phyloP scores from a whole-genome alignment of 2,888 invertebrate genomes.

The Entomobrya multifasciata region DNA sequence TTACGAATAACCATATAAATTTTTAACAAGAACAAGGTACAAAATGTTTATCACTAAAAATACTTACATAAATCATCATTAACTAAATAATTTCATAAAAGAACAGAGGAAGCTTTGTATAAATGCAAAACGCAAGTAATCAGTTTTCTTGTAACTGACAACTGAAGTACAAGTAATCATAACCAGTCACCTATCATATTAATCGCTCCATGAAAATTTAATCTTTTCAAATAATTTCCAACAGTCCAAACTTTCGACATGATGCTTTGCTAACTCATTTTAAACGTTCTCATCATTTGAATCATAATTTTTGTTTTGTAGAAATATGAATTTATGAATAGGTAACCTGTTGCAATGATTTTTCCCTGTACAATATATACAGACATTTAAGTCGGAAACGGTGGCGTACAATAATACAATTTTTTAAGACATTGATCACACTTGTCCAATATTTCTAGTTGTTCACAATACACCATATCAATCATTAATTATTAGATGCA shows the following conservation, averaged over 20 bases:
- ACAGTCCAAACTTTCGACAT: not conserved
- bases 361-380: constrained; percentile 19
- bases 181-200: too few species aligned
- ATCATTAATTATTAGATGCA: too few species aligned
- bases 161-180: too few species aligned
- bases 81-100: not conserved
- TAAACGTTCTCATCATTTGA: too few species aligned
- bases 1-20: not conserved
- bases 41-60: not conserved
- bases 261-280: too few species aligned
- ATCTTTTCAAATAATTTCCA: not conserved
- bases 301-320: too few species aligned
- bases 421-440: constrained; percentile 12
- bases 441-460: not conserved
- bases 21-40: constrained; percentile 5
- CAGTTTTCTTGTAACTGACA: too few species aligned
- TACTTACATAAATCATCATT: not conserved
- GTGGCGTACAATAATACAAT: not conserved
- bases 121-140: not conserved
- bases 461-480: not conserved
- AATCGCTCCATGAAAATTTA: not conserved
- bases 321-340: not conserved
- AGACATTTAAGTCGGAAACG: not conserved
- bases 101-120: not conserved
- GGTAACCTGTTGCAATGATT: constrained; percentile 33